These are phyloP conservation scores for Stenichneumon culpator DNA, from an alignment of 2,888 invertebrate genomes.

Conservation along the genomic window DNA sequence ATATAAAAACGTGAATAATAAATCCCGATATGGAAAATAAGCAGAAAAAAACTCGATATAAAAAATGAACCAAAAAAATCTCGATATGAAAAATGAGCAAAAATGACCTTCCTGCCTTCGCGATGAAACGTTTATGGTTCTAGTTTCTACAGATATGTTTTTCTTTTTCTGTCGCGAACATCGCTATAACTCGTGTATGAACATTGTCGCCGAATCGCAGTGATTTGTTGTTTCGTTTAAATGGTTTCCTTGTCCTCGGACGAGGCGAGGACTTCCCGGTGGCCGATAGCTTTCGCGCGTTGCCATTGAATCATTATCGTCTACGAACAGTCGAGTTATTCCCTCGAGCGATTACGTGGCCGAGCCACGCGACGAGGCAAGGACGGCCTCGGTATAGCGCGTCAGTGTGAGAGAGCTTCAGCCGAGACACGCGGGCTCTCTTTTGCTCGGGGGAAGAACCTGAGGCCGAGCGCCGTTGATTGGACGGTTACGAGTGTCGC, in stretches of 20 bases:
- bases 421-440: background rate
- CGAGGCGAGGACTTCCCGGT: constrained; percentile 49
- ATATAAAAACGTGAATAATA: too few relatives aligned
- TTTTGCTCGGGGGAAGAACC: constrained; percentile 58
- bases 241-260: background rate
- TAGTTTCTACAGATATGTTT: background rate
- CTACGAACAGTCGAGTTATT: constrained; percentile 41
- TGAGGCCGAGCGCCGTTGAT: constrained; percentile 5
- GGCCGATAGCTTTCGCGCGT: constrained; percentile 15
- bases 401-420: background rate
- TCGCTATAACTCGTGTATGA: background rate
- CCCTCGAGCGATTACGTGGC: constrained; percentile 48
- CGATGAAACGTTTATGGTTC: background rate
- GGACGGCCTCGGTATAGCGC: constrained; percentile 4
- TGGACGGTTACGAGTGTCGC: constrained; percentile 24
- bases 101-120: too few relatives aligned
- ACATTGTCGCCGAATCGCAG: background rate
- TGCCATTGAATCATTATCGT: constrained; percentile 58
- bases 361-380: constrained; percentile 31
- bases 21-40: too few relatives aligned
- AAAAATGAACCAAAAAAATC: too few relatives aligned
- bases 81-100: too few relatives aligned
- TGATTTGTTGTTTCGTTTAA: constrained; percentile 1
- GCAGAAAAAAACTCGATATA: too few relatives aligned
- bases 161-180: background rate